Conservation (phyloP, 2,113 vertebrate genomes). For the Amblyopsis rosae region DNA sequence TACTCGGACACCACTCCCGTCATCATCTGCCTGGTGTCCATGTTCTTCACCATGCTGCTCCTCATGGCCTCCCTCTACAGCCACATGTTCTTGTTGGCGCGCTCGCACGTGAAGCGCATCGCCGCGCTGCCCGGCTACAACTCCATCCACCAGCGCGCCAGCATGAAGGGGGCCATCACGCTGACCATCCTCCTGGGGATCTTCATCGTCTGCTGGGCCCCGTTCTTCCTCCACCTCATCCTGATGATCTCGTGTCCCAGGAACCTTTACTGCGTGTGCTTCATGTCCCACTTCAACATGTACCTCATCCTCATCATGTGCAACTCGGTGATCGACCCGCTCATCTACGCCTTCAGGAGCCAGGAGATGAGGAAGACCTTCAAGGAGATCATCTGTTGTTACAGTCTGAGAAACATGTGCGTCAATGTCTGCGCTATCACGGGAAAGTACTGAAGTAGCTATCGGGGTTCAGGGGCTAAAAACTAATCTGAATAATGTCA, state of each 20-base stretch:
- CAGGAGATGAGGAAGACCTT: constrained; percentile 96
- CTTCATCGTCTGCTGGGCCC: constrained; percentile 94
- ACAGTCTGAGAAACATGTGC: constrained; percentile 75
- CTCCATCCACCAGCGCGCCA: constrained; percentile 83
- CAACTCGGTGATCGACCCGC: constrained; percentile 91
- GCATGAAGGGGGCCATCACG: constrained; percentile 91
- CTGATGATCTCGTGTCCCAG: constrained; percentile 93
- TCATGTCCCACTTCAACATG: constrained; percentile 98
- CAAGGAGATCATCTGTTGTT: constrained; percentile 90
- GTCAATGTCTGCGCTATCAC: constrained; percentile 70
- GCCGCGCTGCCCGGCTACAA: constrained; percentile 83
- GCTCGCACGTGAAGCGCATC: constrained; percentile 88
- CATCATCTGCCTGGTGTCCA: constrained; percentile 89
- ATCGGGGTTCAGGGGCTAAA: not conserved
- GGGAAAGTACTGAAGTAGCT: constrained; percentile 72
- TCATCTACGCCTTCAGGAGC: constrained; percentile 95
- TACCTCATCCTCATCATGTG: constrained; percentile 98
- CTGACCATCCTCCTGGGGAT: constrained; percentile 91
- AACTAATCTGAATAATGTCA: not conserved
- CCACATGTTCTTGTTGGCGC: constrained; percentile 95
- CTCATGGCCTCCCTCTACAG: constrained; percentile 94
- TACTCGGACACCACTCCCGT: constrained; percentile 91
- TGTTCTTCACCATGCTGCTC: constrained; percentile 94
- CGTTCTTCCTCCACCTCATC: constrained; percentile 95
- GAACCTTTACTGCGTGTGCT: constrained; percentile 94